phyloP scores from a whole-genome alignment of 2,888 invertebrate species.

The Caenorhabditis sp. region DNA sequence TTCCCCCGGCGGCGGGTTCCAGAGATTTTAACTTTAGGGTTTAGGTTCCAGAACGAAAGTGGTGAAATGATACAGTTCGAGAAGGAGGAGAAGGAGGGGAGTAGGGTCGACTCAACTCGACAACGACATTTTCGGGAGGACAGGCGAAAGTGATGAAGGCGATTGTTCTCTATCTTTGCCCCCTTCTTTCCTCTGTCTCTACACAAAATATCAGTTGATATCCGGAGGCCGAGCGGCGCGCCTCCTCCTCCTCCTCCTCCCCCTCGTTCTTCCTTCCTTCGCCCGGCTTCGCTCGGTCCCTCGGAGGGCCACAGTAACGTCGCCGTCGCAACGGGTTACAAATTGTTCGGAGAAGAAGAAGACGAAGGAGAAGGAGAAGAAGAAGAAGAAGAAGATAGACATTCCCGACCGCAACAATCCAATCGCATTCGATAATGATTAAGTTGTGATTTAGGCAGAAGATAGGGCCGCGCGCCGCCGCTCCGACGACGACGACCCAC shows the following conservation, averaged over 20 bases:
- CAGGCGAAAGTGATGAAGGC: constrained; percentile 38
- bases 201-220: constrained; percentile 53
- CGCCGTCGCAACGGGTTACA: constrained; percentile 54
- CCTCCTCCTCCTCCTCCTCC: neutral
- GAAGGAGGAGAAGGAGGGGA: neutral
- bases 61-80: neutral
- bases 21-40: too few species aligned
- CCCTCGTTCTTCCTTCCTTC: neutral
- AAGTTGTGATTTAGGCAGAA: constrained; percentile 57
- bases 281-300: neutral
- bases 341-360: constrained; percentile 39
- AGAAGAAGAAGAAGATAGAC: neutral
- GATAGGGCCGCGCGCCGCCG: constrained; percentile 33
- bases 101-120: neutral
- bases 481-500: neutral
- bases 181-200: neutral
- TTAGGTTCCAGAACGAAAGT: neutral
- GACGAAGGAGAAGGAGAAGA: constrained; percentile 13
- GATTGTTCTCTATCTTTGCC: constrained; percentile 17
- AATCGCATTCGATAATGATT: constrained; percentile 53
- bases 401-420: constrained; percentile 47
- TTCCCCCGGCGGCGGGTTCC: neutral
- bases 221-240: constrained; percentile 22
- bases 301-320: constrained; percentile 36
- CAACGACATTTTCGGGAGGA: constrained; percentile 4